Percentiles rank a stretch among this genome's conserved stretches.
Conservation (phyloP, 2,797 vertebrate genomes). For the Acrossocheilus fasciatus region DNA sequence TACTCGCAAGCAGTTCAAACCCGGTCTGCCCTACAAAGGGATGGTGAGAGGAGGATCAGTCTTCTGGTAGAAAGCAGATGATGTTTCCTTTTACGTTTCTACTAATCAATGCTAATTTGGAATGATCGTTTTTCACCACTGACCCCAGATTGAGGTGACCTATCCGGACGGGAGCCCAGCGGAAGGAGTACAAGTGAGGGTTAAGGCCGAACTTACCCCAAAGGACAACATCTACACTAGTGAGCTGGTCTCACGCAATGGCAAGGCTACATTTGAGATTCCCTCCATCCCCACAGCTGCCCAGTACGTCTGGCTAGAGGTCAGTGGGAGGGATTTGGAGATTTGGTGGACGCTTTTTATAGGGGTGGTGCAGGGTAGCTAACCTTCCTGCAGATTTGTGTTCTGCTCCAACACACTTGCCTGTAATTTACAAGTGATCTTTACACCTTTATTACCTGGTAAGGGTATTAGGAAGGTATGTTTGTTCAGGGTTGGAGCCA, state of each 20-base stretch:
- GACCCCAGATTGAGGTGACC: slow-evolving; percentile 87
- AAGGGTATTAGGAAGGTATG: not conserved
- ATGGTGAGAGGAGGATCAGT: slow-evolving; percentile 79
- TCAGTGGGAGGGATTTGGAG: slow-evolving; percentile 68
- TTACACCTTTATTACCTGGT: not conserved
- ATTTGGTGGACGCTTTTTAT: not conserved
- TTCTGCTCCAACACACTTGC: not conserved
- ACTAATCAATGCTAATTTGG: slow-evolving; percentile 19
- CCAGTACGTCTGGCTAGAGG: slow-evolving; percentile 96
- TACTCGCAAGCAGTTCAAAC: slow-evolving; percentile 94
- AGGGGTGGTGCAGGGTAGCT: not conserved
- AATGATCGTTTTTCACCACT: slow-evolving; percentile 38
- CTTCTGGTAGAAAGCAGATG: slow-evolving; percentile 12
- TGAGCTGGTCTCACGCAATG: slow-evolving; percentile 84
- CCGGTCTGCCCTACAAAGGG: slow-evolving; percentile 91
- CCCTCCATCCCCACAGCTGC: slow-evolving; percentile 91
- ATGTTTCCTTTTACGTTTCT: not conserved
- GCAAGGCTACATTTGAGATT: slow-evolving; percentile 89
- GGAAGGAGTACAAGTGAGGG: slow-evolving; percentile 84
- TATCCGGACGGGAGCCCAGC: slow-evolving; percentile 93
- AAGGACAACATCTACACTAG: slow-evolving; percentile 92
- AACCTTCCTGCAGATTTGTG: not conserved
- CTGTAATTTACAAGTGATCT: not conserved
- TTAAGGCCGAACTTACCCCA: slow-evolving; percentile 90
- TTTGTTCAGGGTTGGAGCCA: not conserved